Evolutionary conservation across 2,888 invertebrate species (phyloP), one percentile per base, ranked within the genome.

Genomic region (Orchesellides sinensis): DNA sequence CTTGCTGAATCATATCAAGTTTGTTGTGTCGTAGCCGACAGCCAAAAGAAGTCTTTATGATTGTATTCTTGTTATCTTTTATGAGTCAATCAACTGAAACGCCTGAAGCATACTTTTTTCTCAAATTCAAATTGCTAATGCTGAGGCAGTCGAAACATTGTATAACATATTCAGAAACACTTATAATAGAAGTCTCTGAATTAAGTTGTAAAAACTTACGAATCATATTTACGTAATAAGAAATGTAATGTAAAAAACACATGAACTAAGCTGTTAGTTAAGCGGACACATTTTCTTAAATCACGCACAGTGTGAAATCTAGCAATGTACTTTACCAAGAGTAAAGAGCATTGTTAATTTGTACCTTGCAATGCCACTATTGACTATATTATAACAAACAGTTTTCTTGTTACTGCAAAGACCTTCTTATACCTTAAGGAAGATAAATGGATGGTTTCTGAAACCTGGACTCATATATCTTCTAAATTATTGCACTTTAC

Each of bases 61-160:
- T 69, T 78, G 52, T 78, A 19, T 54, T 63, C 35, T 56, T 32
- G 63, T 56, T 29, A n/a, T 17, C 47, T 40, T 52, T 27, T 52
- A 25, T 70, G 70, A 79, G 79, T 70, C 79, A 79, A 79, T 79
- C 69, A 79, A 79, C 70, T 29, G n/a, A 47, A 61, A 1, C 32
- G 61, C 61, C 61, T 32, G 17, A 29, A 61, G 61, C 54, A 56
- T 23, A 25, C 56, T 17, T n/a, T 49, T 40, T 8, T 40, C 32
- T 32, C 40, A 40, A 5, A 10, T 5, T n/a, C 40, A 40, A 6
- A 10, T 40, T 8, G 2, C n/a, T 40, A 14, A 10, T 40, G 40
- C n/a, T 5, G 40, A 40, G 14, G 40, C 10, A 5, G 40, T 14
- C 40, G 2, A 40, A n/a, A n/a, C 40, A 10, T 6, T 6, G 32